A percentile compares a stretch with the other conserved stretches of the same genome.
phyloP scores from a whole-genome alignment of 2,113 vertebrate genomes.

The Cichladusa arquata region DNA sequence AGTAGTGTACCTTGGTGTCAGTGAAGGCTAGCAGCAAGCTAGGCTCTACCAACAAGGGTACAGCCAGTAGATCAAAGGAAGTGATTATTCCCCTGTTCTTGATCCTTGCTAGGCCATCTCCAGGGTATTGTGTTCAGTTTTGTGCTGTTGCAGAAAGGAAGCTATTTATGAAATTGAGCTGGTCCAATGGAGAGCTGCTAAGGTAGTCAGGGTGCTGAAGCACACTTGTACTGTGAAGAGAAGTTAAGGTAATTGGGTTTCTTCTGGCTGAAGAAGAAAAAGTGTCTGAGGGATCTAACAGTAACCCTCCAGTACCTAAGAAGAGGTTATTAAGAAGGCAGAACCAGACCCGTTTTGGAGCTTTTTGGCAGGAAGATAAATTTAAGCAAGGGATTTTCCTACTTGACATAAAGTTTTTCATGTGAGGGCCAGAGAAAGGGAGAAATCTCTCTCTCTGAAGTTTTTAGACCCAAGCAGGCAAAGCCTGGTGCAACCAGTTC shows the following conservation, averaged over 20 bases:
- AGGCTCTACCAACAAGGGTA: background rate
- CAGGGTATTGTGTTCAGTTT: background rate
- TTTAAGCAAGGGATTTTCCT: background rate
- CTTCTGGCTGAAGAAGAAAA: background rate
- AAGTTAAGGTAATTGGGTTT: background rate
- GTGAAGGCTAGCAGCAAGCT: background rate
- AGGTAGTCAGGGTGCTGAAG: background rate
- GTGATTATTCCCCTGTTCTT: background rate
- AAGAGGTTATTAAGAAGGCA: background rate
- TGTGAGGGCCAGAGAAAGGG: background rate
- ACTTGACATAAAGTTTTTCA: background rate
- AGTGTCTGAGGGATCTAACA: background rate
- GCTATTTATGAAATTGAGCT: background rate
- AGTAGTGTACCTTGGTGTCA: background rate
- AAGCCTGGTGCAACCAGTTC: background rate
- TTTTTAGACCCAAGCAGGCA: background rate
- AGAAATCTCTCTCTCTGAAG: background rate
- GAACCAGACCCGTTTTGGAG: background rate
- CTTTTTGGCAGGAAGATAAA: background rate
- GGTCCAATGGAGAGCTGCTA: background rate
- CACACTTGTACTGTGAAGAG: background rate
- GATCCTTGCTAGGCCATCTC: background rate
- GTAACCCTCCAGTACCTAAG: background rate
- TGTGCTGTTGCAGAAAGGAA: background rate
- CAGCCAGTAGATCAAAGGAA: background rate